Evolutionary conservation across 2,797 vertebrate species (phyloP).

Genomic region (Alexandromys oeconomus): DNA sequence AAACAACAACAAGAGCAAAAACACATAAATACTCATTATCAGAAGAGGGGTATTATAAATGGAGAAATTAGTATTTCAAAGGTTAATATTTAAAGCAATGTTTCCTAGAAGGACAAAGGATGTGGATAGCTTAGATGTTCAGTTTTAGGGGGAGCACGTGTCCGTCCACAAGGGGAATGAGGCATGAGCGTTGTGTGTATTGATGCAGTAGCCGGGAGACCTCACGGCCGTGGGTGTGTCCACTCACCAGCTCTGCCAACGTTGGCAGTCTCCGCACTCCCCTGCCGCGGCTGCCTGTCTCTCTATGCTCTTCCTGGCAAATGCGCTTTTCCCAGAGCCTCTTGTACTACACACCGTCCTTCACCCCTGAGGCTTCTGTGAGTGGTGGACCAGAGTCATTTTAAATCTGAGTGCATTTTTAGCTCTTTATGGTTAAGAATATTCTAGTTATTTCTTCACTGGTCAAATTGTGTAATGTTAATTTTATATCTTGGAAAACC

Average conservation of each 20-base stretch:
- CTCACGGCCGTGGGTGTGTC: background rate
- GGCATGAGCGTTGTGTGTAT: background rate
- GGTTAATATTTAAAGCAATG: constrained; percentile 56
- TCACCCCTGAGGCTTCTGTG: background rate
- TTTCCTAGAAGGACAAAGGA: constrained; percentile 22
- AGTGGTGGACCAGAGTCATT: constrained; percentile 41
- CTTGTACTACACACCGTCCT: constrained; percentile 2
- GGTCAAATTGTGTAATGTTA: background rate
- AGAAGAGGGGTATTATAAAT: constrained; percentile 24
- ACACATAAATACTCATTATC: constrained; percentile 21
- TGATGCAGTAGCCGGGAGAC: background rate
- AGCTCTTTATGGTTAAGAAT: constrained; percentile 32
- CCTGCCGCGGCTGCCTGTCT: background rate
- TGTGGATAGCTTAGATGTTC: background rate
- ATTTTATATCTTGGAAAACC: constrained; percentile 54
- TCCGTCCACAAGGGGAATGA: constrained; percentile 56
- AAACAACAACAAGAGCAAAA: background rate
- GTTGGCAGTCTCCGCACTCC: background rate
- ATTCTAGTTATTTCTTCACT: constrained; percentile 51
- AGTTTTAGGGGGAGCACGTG: background rate
- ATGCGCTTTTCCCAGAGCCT: background rate
- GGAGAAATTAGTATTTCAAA: constrained; percentile 55
- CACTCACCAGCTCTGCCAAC: background rate
- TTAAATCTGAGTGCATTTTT: constrained; percentile 43
- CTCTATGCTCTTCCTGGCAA: constrained; percentile 31